Evolutionary conservation across 2,113 vertebrate species (phyloP), one percentile per base, ranked within the genome.

Genomic region (Amia ocellicauda): DNA sequence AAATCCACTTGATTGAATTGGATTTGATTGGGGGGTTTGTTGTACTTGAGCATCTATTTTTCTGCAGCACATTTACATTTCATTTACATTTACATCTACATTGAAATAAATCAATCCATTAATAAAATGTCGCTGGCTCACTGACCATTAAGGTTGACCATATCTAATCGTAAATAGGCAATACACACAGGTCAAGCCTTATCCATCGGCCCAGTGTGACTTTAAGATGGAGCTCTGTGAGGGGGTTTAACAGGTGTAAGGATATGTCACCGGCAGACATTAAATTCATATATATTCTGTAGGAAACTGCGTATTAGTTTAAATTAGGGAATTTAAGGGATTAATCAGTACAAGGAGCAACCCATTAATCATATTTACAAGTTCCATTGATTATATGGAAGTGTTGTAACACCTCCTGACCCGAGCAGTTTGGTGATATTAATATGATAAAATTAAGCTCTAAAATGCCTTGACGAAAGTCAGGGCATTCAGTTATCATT

Each of bases 361-460:
- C 77, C 22, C 78, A 85, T 82, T 83, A 89, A 88, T 88, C 85
- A 85, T 87, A 86, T 36, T 36, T 87, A 87, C 86, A 85, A 83
- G 84, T 78, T 68, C 84, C 86, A 90, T 90, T 86, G 86, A 89
- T 87, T 87, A 84, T 67, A 68, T 70, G 60, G 63, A 71, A 70
- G 70, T 78, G 77, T 80, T 70, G 77, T 26, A 69, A 74, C 82
- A 84, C 54, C 60, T 41, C 69, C 71, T 74, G 78, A 82, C 72
- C 80, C 74, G 47, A 45, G 78, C 70, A 69, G 74, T 60, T 63
- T 42, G 49, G 54, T 58, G 53, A 75, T 74, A 83, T 85, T 88
- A 36, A 36, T 36, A 78, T 77, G 70, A 74, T 77, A 70, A 70
- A 72, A 72, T 20, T 4, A 36, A 27, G 52, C 22, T 40, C 58